Percentiles rank a stretch among this genome's conserved stretches.
Conservation (phyloP, 2,797 vertebrate species). For the Halcyon leucocephala region DNA sequence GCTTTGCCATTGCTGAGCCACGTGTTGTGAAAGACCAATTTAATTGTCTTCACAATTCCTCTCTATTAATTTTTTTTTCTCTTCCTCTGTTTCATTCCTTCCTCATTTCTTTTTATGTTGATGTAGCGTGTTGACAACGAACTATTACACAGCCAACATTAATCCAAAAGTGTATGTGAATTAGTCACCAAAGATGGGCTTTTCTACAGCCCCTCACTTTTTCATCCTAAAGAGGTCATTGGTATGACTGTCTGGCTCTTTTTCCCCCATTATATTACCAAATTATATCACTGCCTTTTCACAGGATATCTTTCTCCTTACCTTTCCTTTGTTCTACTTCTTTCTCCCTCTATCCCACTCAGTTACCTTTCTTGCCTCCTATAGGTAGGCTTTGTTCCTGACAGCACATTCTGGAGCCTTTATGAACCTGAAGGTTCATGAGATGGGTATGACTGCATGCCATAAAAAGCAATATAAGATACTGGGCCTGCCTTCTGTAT, state of each 20-base stretch:
- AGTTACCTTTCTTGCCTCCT: neutral
- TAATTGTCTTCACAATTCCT: neutral
- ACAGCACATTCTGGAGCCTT: neutral
- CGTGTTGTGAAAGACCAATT: neutral
- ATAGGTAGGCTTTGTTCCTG: neutral
- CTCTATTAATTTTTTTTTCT: neutral
- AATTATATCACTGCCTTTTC: neutral
- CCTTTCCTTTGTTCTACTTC: neutral
- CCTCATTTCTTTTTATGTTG: neutral
- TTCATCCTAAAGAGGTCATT: neutral
- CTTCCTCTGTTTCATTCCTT: neutral
- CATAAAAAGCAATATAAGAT: neutral
- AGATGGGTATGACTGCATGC: neutral
- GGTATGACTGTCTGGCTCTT: neutral
- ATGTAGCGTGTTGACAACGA: neutral
- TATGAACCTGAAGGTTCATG: neutral
- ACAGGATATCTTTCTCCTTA: neutral
- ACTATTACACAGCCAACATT: neutral
- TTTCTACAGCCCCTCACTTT: neutral
- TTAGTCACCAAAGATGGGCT: neutral
- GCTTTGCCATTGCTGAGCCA: neutral
- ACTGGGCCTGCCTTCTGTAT: neutral
- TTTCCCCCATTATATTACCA: neutral
- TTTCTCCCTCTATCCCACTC: neutral
- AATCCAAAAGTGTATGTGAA: neutral